Percentiles rank a stretch among this genome's conserved stretches.
Conservation (phyloP, 2,113 vertebrate species). For the Brachypodius melanocephalos region DNA sequence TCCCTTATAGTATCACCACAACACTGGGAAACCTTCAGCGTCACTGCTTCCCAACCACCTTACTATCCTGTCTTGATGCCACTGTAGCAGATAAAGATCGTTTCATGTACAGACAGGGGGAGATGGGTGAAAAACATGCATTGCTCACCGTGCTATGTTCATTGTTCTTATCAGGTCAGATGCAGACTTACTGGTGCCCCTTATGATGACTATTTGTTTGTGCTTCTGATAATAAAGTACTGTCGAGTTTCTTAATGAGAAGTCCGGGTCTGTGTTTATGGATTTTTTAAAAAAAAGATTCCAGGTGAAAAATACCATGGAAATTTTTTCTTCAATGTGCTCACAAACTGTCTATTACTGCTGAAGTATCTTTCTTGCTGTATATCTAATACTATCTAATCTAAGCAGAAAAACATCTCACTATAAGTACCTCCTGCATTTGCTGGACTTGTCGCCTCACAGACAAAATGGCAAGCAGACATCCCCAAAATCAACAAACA, state of each 20-base stretch:
- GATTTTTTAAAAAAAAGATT: not conserved
- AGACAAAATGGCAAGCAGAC: not conserved
- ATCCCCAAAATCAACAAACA: not conserved
- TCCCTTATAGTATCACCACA: not conserved
- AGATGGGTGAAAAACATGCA: constrained; percentile 38
- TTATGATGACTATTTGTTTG: constrained; percentile 5
- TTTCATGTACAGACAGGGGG: not conserved
- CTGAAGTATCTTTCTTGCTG: not conserved
- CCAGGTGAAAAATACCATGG: not conserved
- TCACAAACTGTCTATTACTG: not conserved
- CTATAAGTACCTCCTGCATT: not conserved
- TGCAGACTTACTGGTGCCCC: constrained; percentile 35
- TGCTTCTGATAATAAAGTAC: not conserved
- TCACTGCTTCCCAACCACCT: not conserved
- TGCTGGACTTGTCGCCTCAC: not conserved
- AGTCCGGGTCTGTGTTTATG: not conserved
- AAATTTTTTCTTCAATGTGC: not conserved
- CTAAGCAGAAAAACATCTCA: not conserved
- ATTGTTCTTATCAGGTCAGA: constrained; percentile 46
- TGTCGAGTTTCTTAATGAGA: not conserved
- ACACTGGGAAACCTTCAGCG: not conserved
- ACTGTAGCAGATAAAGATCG: not conserved
- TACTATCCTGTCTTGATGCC: not conserved
- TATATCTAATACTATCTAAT: not conserved
- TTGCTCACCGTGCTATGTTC: constrained; percentile 44